Base-by-base conservation (phyloP, 2,888 invertebrate genomes). In the Eilema griseolum region DNA sequence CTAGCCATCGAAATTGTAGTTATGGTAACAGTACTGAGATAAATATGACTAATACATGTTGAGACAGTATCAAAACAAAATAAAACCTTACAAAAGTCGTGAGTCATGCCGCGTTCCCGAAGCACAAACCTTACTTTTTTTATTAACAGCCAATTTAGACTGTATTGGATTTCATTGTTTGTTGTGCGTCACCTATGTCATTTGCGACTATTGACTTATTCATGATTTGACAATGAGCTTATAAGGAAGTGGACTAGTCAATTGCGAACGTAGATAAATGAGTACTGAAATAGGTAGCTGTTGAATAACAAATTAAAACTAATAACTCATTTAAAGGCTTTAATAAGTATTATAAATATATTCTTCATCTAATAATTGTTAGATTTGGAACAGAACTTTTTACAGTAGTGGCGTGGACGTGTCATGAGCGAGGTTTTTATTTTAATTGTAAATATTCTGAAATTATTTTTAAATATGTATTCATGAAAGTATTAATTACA, bases 111-210 rank as follows among this genome's bases (percentile, higher is more conserved):
- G 80, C 76, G 80, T 79, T 80, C 77, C 77, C 73, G 79, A 85
- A 83, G 79, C 84, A 86, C 83, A 81, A 84, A 86, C 79, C 83
- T 88, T 82, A 85, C 52, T 85, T 88, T 90, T 89, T 92, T 90
- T 89, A 86, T 90, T 89, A 89, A 86, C 85, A 80, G 88, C 87
- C 88, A 92, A 91, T 91, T 90, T 90, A 88, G 87, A 86, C 81
- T 80, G 83, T 85, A 89, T 89, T 88, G 86, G 86, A 88, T 65
- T 63, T 63, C 46, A 88, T 88, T 89, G 88, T 88, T 89, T 86
- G 85, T 82, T 78, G 81, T 83, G 81, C 80, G 82, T 84, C 78
- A 79, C 78, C 72, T 65, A 81, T 77, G 71, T 74, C 31, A 60
- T 69, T 63, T 28, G 73, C 70, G 72, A 76, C 72, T 77, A 80